A percentile compares a stretch with the other conserved stretches of the same genome.
These are phyloP conservation scores for Limosa lapponica DNA, from an alignment of 2,797 vertebrate species.

Conservation along the genomic window DNA sequence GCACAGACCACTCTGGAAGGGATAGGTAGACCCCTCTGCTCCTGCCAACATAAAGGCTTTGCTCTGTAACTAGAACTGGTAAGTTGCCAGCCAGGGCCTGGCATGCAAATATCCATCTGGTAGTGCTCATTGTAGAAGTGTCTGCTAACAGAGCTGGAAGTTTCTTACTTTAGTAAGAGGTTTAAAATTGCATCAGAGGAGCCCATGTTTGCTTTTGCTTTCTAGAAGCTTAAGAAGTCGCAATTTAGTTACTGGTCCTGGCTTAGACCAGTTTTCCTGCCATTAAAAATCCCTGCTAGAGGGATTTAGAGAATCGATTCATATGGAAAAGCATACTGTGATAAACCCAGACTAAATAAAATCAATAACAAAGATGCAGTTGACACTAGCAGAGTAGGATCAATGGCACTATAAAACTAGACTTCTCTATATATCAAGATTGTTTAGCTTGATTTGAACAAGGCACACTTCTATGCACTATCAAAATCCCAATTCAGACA, in stretches of 20 bases:
- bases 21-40: neutral
- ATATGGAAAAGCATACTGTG: neutral
- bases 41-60: neutral
- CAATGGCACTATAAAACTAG: neutral
- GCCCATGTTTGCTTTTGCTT: neutral
- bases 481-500: neutral
- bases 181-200: neutral
- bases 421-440: neutral
- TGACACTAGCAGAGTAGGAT: neutral
- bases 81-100: neutral
- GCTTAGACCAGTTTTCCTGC: neutral
- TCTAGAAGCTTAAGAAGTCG: neutral
- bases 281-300: neutral
- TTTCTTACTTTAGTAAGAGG: neutral
- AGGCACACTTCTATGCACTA: neutral
- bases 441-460: neutral
- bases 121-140: neutral
- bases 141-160: neutral
- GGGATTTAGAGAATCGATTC: neutral
- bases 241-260: neutral
- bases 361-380: neutral
- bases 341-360: neutral
- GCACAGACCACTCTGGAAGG: neutral
- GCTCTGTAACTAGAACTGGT: neutral
- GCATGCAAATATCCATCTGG: neutral